Evolutionary conservation across 2,888 invertebrate species (phyloP), one percentile per base, ranked within the genome.

Genomic region (Tineola bisselliella): DNA sequence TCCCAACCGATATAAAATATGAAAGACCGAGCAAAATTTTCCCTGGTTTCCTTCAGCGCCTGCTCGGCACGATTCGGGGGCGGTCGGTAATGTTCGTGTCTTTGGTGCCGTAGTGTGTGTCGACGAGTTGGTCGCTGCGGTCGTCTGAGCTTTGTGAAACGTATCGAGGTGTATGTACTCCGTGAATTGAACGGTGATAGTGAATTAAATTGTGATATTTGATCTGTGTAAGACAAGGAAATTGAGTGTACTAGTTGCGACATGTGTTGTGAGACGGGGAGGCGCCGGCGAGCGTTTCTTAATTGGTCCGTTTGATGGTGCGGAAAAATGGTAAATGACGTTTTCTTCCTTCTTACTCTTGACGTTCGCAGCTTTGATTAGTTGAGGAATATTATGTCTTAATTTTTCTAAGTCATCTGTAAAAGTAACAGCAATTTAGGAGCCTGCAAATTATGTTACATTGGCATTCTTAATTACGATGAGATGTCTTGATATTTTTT

Each of bases 1-100:
- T 76, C 77, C 80, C 79, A 68, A 76, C 77, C 81, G 78, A 80
- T 84, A 84, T 86, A 84, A 86, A 86, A 86, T 86, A 84, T 86
- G 86, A 86, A 86, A 84, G 82, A 80, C 81, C 77, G 84, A 75
- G 79, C 83, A 69, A 77, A 84, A 79, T 79, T 80, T 76, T 71
- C 76, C 68, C 73, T 70, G 70, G 71, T 65, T 69, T 66, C 72
- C 75, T 75, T 73, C 68, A 75, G 72, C 73, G 67, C 68, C 59
- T 63, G 64, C 63, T 67, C 66, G 66, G 66, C 25, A 8, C 59
- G 15, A 63, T 63, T 82, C 84, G 84, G 74, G 62, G 57, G 48
- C 62, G 62, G 68, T 76, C 84, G 84, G 64, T 62, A 17, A 38
- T 59, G 62, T 63, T 77, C 79, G 79, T 83, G 84, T 71, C 8